A percentile compares a stretch with the other conserved stretches of the same genome.
Evolutionary conservation across 2,113 vertebrate genomes (phyloP).

Genomic region (Nannobrachium achirus): DNA sequence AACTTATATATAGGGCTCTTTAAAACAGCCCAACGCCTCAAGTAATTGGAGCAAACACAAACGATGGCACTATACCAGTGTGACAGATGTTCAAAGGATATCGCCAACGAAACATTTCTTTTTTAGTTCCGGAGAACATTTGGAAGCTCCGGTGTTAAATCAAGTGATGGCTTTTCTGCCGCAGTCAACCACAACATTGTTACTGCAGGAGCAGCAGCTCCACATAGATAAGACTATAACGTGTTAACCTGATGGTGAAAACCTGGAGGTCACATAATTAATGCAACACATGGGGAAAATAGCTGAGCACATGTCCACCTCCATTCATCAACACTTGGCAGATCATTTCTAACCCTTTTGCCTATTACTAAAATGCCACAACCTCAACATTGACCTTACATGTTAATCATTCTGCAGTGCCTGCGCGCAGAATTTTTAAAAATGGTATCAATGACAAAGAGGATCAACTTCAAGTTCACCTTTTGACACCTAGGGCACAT

Average conservation of each 20-base stretch:
- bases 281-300: slow-evolving; percentile 1
- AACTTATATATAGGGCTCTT: slow-evolving; percentile 17
- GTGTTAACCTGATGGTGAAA: slow-evolving; percentile 15
- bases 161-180: not conserved
- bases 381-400: slow-evolving; percentile 1
- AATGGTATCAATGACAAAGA: slow-evolving; percentile 1
- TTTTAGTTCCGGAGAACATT: not conserved
- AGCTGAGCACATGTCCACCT: not conserved
- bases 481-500: not conserved
- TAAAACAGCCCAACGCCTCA: slow-evolving; percentile 1
- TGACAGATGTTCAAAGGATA: slow-evolving; percentile 15
- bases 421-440: not conserved
- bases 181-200: not conserved
- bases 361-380: slow-evolving; percentile 1
- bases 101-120: not conserved
- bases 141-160: not conserved
- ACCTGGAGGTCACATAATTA: slow-evolving; percentile 18
- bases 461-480: not conserved
- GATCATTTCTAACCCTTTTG: not conserved
- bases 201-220: not conserved
- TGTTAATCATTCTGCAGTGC: slow-evolving; percentile 4
- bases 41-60: slow-evolving; percentile 17
- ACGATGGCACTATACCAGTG: slow-evolving; percentile 2
- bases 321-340: slow-evolving; percentile 10
- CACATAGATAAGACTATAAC: not conserved